These are phyloP conservation scores for Aulostomus chinensis DNA, from an alignment of 2,797 vertebrate species.

Conservation along the genomic window DNA sequence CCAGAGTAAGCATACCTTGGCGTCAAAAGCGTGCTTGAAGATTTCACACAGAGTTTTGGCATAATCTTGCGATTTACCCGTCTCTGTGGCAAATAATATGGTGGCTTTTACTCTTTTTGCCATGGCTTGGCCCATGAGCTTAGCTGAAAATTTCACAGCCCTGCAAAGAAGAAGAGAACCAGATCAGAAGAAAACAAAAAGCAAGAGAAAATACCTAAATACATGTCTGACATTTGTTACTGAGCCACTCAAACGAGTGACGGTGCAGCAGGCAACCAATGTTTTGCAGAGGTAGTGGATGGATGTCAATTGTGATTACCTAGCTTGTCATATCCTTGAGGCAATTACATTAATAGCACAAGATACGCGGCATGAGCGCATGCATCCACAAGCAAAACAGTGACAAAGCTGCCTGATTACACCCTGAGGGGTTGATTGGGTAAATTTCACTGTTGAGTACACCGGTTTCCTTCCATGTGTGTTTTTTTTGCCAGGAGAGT, in stretches of 20 bases:
- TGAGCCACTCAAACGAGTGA: slow-evolving; percentile 1
- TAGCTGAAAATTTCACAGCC: slow-evolving; percentile 98
- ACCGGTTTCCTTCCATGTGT: slow-evolving; percentile 35
- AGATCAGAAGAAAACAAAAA: too few species aligned
- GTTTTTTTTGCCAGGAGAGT: slow-evolving; percentile 38
- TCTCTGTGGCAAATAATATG: slow-evolving; percentile 95
- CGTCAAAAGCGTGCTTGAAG: slow-evolving; percentile 98
- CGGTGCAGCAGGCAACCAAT: slow-evolving; percentile 11
- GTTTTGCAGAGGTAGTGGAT: slow-evolving; percentile 38
- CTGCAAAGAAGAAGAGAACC: slow-evolving; percentile 69
- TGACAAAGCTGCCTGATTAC: slow-evolving; percentile 69
- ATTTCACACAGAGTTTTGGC: slow-evolving; percentile 98
- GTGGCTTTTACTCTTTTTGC: slow-evolving; percentile 98
- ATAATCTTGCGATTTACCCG: slow-evolving; percentile 95
- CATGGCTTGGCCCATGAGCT: slow-evolving; percentile 99
- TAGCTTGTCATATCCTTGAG: slow-evolving; percentile 64
- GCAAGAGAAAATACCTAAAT: too few species aligned
- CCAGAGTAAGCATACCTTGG: slow-evolving; percentile 85
- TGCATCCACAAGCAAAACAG: slow-evolving; percentile 34
- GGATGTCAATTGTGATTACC: slow-evolving; percentile 68
- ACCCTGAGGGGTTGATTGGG: slow-evolving; percentile 70
- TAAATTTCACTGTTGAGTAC: slow-evolving; percentile 56
- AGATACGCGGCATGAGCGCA: slow-evolving; percentile 16
- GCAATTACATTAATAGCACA: slow-evolving; percentile 74
- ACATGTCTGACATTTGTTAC: slow-evolving; percentile 19